A percentile compares a stretch with the other conserved stretches of the same genome.
These are phyloP conservation scores for Caprella mutica DNA, from an alignment of 2,888 invertebrate species.

Conservation along the genomic window DNA sequence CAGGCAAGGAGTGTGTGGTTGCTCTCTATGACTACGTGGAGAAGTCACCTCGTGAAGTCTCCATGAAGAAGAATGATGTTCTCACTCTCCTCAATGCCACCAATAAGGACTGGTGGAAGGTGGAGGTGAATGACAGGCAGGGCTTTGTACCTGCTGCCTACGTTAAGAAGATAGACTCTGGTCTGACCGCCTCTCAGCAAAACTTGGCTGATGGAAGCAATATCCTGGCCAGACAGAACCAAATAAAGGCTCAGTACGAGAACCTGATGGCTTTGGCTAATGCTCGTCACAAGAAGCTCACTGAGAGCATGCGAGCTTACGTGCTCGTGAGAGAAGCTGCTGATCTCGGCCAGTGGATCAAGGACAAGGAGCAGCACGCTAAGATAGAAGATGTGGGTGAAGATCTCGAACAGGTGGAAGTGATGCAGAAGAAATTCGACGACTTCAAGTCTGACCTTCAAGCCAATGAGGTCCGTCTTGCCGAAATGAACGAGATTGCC, in stretches of 20 bases:
- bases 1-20: conserved; percentile 94
- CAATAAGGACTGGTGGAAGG: conserved; percentile 99
- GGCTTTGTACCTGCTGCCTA: conserved; percentile 96
- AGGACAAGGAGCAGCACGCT: conserved; percentile 96
- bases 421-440: conserved; percentile 98
- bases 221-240: conserved; percentile 70
- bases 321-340: conserved; percentile 96
- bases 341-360: conserved; percentile 94
- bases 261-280: conserved; percentile 73
- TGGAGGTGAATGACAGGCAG: conserved; percentile 91
- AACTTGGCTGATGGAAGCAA: conserved; percentile 91
- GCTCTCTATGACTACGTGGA: conserved; percentile 97
- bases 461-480: conserved; percentile 92
- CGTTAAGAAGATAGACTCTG: conserved; percentile 96
- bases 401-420: conserved; percentile 96
- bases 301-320: conserved; percentile 96
- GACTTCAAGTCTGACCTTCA: conserved; percentile 96
- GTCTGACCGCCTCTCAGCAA: conserved; percentile 84
- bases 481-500: conserved; percentile 99
- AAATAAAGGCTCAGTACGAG: conserved; percentile 86
- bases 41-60: conserved; percentile 96
- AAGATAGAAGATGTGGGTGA: conserved; percentile 94
- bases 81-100: conserved; percentile 92
- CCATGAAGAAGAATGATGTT: conserved; percentile 98
- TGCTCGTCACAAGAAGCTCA: conserved; percentile 87